phyloP scores from a whole-genome alignment of 2,888 invertebrate species.

The Dryobota labecula region DNA sequence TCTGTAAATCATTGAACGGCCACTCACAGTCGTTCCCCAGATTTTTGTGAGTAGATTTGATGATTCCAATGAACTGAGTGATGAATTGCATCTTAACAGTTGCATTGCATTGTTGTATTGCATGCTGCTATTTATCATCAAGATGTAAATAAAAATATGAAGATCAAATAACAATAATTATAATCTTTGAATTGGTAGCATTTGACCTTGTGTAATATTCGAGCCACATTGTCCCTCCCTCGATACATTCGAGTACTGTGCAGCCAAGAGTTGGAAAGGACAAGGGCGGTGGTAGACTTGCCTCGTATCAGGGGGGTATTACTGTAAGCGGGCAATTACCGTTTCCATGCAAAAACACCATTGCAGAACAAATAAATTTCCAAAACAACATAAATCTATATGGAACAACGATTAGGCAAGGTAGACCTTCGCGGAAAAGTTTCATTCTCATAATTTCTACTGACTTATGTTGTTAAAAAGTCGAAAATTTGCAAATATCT shows the following conservation, averaged over 20 bases:
- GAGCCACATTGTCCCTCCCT: neutral
- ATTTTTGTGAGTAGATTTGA: neutral
- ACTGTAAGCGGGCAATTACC: neutral
- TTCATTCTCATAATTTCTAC: neutral
- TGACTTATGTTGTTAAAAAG: slow-evolving; percentile 4
- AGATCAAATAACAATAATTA: neutral
- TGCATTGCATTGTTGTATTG: no score
- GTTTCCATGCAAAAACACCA: neutral
- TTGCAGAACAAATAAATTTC: neutral
- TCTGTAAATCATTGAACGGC: slow-evolving; percentile 5
- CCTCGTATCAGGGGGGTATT: neutral
- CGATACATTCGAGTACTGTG: neutral
- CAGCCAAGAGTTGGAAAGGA: slow-evolving; percentile 12
- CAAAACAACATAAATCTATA: neutral
- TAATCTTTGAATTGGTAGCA: neutral
- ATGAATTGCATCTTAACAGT: no score
- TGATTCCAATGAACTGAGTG: neutral
- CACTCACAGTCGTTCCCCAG: neutral
- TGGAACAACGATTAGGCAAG: neutral
- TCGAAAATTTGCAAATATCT: slow-evolving; percentile 34
- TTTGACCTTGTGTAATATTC: slow-evolving; percentile 20
- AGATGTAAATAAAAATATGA: neutral
- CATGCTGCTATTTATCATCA: neutral
- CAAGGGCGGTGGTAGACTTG: neutral
- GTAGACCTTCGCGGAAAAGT: slow-evolving; percentile 8